A percentile compares a stretch with the other conserved stretches of the same genome.
Evolutionary conservation across 2,797 vertebrate species (phyloP).

Genomic region (Avahi laniger): DNA sequence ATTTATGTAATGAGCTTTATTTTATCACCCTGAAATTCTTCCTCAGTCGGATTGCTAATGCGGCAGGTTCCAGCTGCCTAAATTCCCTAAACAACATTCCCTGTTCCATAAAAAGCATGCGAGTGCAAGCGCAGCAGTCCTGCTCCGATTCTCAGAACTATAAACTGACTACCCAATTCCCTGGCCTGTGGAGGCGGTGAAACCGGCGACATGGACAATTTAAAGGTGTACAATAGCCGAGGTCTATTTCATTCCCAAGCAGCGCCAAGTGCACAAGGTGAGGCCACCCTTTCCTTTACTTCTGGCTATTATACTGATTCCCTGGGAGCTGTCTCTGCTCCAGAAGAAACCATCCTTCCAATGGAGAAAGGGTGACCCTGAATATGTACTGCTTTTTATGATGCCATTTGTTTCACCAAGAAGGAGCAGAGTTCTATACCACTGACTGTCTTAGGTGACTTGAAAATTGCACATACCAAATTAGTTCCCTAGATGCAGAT

Average conservation of each 20-base stretch:
- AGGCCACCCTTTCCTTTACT: not conserved
- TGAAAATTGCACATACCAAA: not conserved
- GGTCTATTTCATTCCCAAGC: not conserved
- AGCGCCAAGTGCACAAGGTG: not conserved
- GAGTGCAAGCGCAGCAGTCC: slow-evolving; percentile 76
- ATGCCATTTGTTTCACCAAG: not conserved
- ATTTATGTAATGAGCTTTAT: slow-evolving; percentile 69
- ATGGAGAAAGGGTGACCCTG: not conserved
- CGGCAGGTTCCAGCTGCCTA: slow-evolving; percentile 76
- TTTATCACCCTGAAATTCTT: slow-evolving; percentile 68
- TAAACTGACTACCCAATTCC: slow-evolving; percentile 76
- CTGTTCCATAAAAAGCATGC: slow-evolving; percentile 62
- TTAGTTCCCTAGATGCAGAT: not conserved
- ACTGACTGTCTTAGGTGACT: not conserved
- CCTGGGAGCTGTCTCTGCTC: not conserved
- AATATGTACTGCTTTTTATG: not conserved
- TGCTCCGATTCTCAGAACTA: slow-evolving; percentile 79
- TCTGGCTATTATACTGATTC: not conserved
- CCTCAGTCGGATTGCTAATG: slow-evolving; percentile 69
- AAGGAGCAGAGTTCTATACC: not conserved
- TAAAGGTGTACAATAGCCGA: slow-evolving; percentile 50
- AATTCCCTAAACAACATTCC: slow-evolving; percentile 76
- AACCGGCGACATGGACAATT: slow-evolving; percentile 60
- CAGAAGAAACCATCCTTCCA: slow-evolving; percentile 1
- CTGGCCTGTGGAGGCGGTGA: slow-evolving; percentile 57